Evolutionary conservation across 1,140 invertebrate species (phyloP).

Genomic region (Drosophila kepulauana): DNA sequence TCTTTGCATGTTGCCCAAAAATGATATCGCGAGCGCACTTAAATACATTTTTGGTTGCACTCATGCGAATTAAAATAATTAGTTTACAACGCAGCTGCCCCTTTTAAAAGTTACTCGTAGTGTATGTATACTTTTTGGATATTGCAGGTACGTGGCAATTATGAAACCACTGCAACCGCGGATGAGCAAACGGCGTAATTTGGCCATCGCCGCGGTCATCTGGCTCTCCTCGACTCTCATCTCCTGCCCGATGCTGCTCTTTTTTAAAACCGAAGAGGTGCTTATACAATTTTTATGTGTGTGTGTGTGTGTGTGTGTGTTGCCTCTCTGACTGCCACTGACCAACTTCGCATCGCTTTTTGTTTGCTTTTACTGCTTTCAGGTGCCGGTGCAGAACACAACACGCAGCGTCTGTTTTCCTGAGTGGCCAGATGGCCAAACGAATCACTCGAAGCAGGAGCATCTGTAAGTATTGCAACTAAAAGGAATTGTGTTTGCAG

Average conservation of each 20-base stretch:
- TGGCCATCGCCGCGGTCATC: constrained; percentile 92
- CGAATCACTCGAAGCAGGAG: constrained; percentile 90
- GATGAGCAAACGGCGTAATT: constrained; percentile 92
- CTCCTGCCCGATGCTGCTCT: constrained; percentile 93
- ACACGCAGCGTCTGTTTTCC: constrained; percentile 91
- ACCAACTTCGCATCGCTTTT: constrained; percentile 1
- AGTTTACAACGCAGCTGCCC: constrained; percentile 22
- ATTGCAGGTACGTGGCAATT: constrained; percentile 94
- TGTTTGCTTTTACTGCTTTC: constrained; percentile 13
- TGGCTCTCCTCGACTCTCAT: constrained; percentile 91
- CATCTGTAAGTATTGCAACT: constrained; percentile 89
- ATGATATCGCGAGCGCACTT: not conserved
- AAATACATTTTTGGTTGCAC: not conserved
- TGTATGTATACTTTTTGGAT: constrained; percentile 7
- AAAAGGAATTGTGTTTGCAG: constrained; percentile 4
- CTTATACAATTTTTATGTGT: constrained; percentile 33
- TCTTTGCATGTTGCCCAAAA: not conserved
- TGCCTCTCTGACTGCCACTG: not conserved
- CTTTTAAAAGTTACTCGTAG: not conserved
- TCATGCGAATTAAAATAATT: constrained; percentile 32
- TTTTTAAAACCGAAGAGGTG: constrained; percentile 89
- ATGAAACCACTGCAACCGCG: constrained; percentile 94
- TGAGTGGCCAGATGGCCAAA: constrained; percentile 92
- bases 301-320: not conserved
- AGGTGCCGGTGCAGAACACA: constrained; percentile 81